A percentile compares a stretch with the other conserved stretches of the same genome.
Conservation (phyloP, 2,113 vertebrate species). For the Cephalopholis sonnerati region DNA sequence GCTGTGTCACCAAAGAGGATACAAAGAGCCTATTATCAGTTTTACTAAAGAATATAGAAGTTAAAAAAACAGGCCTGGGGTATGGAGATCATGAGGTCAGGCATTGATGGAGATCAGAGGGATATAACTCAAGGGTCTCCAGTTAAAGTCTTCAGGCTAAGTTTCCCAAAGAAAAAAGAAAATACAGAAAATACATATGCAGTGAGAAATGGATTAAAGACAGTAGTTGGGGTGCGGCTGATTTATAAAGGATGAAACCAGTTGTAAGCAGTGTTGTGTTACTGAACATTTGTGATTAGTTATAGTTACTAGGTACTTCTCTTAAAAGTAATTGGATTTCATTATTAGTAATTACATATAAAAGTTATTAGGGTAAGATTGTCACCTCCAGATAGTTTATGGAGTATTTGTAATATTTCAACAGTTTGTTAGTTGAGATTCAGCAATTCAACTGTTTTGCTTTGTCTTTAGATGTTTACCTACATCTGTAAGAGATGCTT, state of each 20-base stretch:
- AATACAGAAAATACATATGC: background rate
- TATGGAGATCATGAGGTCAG: background rate
- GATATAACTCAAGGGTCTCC: background rate
- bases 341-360: too few species aligned
- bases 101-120: background rate
- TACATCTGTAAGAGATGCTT: too few species aligned
- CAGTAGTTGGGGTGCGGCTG: background rate
- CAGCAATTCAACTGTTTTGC: too few species aligned
- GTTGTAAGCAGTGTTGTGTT: too few species aligned
- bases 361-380: too few species aligned
- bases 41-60: background rate
- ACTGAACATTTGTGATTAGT: too few species aligned
- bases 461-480: too few species aligned
- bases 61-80: background rate
- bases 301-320: too few species aligned
- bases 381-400: too few species aligned
- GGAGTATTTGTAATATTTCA: too few species aligned
- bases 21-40: background rate
- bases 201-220: background rate
- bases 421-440: too few species aligned
- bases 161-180: background rate
- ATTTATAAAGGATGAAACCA: slow-evolving; percentile 9
- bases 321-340: too few species aligned
- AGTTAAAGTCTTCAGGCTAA: background rate
- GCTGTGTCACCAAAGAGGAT: background rate